Evolutionary conservation across 2,797 vertebrate genomes (phyloP), one percentile per base, ranked within the genome.

Genomic region (Otolemur crassicaudatus): DNA sequence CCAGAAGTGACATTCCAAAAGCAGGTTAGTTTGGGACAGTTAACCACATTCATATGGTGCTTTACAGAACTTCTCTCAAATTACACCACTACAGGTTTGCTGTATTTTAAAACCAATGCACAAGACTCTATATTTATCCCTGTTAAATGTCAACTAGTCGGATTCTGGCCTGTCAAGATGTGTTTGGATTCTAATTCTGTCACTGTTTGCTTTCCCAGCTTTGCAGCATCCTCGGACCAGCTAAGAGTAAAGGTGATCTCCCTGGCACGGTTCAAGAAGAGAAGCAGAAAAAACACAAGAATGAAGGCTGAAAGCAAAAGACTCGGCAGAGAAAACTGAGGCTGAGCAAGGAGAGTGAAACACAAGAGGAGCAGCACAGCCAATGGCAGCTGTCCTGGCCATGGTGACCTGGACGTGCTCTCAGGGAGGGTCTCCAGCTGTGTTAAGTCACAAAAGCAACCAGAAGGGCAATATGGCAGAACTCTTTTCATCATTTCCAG

Each of bases 111-210:
- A 86, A 75, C 69, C 49, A 79, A 29, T 23, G 70, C 70, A 58
- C 63, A 83, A 93, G 75, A 58, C 43, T 86, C 84, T 97, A 95
- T 93, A 97, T 95, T 97, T 97, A 94, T 75, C 90, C 69, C 27
- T 63, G 94, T 75, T 93, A 97, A 97, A 96, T 94, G 94, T 96
- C 97, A 97, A 11, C 75, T 58, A 49, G 87, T 34, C 79, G 92
- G 87, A 84, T 79, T 79, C 34, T 25, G 46, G 90, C 84, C 83
- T 80, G 96, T 91, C 19, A 37, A 89, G 90, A 82, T 95, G 56
- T 67, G 49, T 72, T 34, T 40, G 20, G 83, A 86, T 83, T 96
- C 92, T 96, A 96, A 97, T 89, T 95, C 60, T 89, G 75, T 91
- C 94, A n/a, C 10, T 89, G 94, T 93, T 94, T 73, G 61, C 72